phyloP scores from a whole-genome alignment of 2,888 invertebrate genomes.

The Volucella zonaria region DNA sequence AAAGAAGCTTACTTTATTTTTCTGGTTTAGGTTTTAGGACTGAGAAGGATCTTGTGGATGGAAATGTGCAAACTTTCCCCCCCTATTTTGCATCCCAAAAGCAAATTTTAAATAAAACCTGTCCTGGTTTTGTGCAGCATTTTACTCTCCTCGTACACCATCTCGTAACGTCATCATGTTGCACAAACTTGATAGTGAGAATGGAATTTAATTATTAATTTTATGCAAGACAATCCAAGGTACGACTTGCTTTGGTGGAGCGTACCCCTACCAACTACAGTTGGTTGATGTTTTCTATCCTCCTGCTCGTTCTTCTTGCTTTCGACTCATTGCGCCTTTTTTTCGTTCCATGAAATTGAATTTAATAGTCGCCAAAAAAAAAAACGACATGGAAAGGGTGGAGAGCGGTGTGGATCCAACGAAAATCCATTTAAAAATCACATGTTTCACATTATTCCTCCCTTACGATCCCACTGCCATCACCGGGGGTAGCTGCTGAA shows the following conservation, averaged over 20 bases:
- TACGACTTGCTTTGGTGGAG: slow-evolving; percentile 32
- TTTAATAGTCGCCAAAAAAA: slow-evolving; percentile 43
- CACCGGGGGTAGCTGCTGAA: slow-evolving; percentile 70
- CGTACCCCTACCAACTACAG: slow-evolving; percentile 16
- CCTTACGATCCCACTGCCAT: not conserved
- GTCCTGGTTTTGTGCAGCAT: slow-evolving; percentile 10
- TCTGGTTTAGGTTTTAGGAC: slow-evolving; percentile 24
- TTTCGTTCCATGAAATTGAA: slow-evolving; percentile 45
- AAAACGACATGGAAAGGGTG: not conserved
- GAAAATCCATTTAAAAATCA: slow-evolving; percentile 31
- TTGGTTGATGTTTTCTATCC: slow-evolving; percentile 37
- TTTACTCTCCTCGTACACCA: not conserved
- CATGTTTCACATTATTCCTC: slow-evolving; percentile 10
- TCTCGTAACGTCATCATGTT: slow-evolving; percentile 21
- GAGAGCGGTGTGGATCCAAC: not conserved
- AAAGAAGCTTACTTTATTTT: slow-evolving; percentile 63
- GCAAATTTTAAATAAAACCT: slow-evolving; percentile 59
- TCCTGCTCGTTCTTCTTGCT: slow-evolving; percentile 16
- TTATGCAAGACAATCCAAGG: slow-evolving; percentile 65
- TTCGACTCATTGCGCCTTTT: slow-evolving; percentile 44
- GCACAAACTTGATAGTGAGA: slow-evolving; percentile 67
- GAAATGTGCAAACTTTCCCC: slow-evolving; percentile 33
- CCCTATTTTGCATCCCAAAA: slow-evolving; percentile 64
- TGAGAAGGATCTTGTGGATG: not conserved
- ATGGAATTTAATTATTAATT: slow-evolving; percentile 73